phyloP scores from a whole-genome alignment of 2,797 vertebrate species.

The Phalanger gymnotis region DNA sequence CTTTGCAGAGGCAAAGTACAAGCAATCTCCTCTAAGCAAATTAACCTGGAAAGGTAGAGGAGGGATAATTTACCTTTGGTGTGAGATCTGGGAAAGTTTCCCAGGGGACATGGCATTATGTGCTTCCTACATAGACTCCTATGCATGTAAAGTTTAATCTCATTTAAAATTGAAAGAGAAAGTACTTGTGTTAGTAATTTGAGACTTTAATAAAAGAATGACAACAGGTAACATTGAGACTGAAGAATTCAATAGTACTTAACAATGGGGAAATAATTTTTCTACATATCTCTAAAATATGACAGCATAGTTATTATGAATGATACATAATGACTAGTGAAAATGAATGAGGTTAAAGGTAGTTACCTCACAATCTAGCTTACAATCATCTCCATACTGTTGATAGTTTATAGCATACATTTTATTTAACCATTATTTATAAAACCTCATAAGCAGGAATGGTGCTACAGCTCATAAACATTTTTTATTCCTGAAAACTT shows the following conservation, averaged over 20 bases:
- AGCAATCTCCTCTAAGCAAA: background rate
- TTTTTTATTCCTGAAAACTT: slow-evolving; percentile 21
- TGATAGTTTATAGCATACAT: background rate
- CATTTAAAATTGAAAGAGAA: slow-evolving; percentile 32
- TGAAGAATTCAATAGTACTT: slow-evolving; percentile 6
- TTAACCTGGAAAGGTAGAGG: background rate
- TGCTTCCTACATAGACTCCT: background rate
- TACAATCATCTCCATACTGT: slow-evolving; percentile 3
- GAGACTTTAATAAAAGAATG: slow-evolving; percentile 11
- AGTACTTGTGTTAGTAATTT: background rate
- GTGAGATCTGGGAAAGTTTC: background rate
- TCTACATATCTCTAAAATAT: background rate
- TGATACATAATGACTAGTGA: background rate
- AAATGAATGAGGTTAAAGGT: background rate
- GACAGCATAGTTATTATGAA: slow-evolving; percentile 22
- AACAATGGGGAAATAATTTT: background rate
- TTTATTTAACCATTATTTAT: slow-evolving; percentile 20
- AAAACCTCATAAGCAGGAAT: background rate
- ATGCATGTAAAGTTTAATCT: background rate
- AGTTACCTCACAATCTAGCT: background rate
- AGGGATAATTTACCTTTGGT: background rate
- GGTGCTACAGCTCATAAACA: background rate
- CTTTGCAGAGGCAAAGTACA: background rate
- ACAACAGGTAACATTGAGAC: background rate
- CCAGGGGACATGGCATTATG: background rate